Percentiles rank a stretch among this genome's conserved stretches.
Evolutionary conservation across 92 coral and sea anemone species (phyloP).

Genomic region (Paragorgia papillata): DNA sequence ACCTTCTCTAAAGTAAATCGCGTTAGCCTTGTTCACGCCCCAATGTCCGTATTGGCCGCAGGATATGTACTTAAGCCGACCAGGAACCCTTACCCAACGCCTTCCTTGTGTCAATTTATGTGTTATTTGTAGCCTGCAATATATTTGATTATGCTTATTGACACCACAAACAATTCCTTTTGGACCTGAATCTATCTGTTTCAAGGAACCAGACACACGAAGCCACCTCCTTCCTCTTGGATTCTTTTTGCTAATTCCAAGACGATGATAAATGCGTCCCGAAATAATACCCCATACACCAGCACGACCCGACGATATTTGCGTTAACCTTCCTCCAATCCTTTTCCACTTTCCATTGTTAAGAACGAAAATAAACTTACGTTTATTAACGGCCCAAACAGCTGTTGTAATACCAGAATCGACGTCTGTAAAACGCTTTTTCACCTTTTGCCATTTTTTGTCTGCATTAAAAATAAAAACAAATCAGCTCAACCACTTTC

Average conservation of each 20-base stretch:
- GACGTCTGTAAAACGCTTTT: not conserved
- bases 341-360: constrained; percentile 15
- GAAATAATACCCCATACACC: constrained; percentile 22
- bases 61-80: constrained; percentile 14
- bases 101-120: not conserved
- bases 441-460: not conserved
- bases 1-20: constrained; percentile 12
- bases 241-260: no score
- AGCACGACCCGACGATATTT: constrained; percentile 4
- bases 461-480: no score
- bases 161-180: constrained; percentile 54
- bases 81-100: not conserved
- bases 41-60: constrained; percentile 20
- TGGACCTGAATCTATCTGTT: constrained; percentile 51
- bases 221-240: not conserved
- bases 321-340: constrained; percentile 6
- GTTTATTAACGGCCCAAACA: constrained; percentile 20
- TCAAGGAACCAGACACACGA: constrained; percentile 1
- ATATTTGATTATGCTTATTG: constrained; percentile 20
- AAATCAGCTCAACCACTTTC: no score
- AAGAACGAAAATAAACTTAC: constrained; percentile 13
- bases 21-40: constrained; percentile 15
- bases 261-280: not conserved
- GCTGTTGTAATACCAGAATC: constrained; percentile 27
- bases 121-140: constrained; percentile 23